Base-by-base conservation (phyloP, 2,888 invertebrate species). In the Hermodice carunculata region DNA sequence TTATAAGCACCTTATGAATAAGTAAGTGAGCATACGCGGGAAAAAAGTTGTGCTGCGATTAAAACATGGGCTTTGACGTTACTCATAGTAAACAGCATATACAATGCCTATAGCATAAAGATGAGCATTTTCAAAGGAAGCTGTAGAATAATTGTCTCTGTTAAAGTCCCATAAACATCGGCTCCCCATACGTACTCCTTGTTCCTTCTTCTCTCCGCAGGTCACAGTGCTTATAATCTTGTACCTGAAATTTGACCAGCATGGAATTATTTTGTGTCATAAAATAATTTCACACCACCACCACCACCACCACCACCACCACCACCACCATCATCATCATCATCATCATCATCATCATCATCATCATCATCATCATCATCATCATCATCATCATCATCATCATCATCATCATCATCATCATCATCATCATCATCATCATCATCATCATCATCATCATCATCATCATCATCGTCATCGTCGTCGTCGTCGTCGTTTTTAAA, bases 41-140 rank as follows among this genome's bases (percentile, higher is more conserved):
- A n/a, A n/a, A n/a, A n/a, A n/a, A n/a, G n/a, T n/a, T n/a, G n/a
- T n/a, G n/a, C n/a, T n/a, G n/a, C n/a, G n/a, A n/a, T n/a, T n/a
- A n/a, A n/a, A n/a, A n/a, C n/a, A n/a, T n/a, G n/a, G n/a, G n/a
- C n/a, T n/a, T n/a, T n/a, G n/a, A 34, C 2, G 28, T 70, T 66
- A 81, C 69, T 81, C 81, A 68, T 75, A 80, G 54, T 80, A 81
- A 2, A 79, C 53, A 26, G 77, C 80, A 64, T 76, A 81, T 26
- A 80, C 76, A 31, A 71, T 76, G 14, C 73, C 81, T 14, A 75
- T 74, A 43, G 79, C 79, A 59, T 71, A 81, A 17, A 81, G n/a
- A 32, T 74, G 66, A 42, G 64, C 68, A 56, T 74, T 81, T 46
- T 74, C 74, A 68, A 70, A 81, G 17, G 67, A 71, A 3, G 72